A percentile compares a stretch with the other conserved stretches of the same genome.
Conservation (phyloP, 2,113 vertebrate genomes). For the Antigone vipio region DNA sequence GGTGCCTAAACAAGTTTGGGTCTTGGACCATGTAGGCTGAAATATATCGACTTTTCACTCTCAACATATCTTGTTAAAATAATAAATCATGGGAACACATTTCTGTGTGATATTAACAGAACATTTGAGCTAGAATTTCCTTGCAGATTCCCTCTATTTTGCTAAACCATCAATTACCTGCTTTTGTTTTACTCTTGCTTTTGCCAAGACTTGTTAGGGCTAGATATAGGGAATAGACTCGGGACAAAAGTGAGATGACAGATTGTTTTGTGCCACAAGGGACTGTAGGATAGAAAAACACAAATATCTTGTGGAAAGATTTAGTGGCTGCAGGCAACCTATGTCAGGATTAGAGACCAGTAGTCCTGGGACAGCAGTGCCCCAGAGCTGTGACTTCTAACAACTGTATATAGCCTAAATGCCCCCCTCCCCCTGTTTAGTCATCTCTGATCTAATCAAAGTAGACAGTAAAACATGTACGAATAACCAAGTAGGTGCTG, state of each 20-base stretch:
- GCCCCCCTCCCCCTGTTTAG: not conserved
- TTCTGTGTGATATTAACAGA: not conserved
- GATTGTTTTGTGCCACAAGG: constrained; percentile 42
- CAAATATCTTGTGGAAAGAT: not conserved
- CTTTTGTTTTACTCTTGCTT: constrained; percentile 11
- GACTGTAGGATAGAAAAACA: not conserved
- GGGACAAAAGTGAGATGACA: constrained; percentile 55
- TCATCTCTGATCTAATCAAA: constrained; percentile 13
- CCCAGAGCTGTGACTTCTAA: constrained; percentile 61
- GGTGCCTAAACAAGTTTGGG: not conserved
- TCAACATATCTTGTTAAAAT: not conserved
- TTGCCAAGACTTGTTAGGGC: constrained; percentile 37
- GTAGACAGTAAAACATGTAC: not conserved
- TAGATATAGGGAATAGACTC: not conserved
- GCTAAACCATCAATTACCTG: not conserved
- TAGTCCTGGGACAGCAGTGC: constrained; percentile 41
- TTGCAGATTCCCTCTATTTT: not conserved
- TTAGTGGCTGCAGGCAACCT: constrained; percentile 37
- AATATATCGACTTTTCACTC: not conserved
- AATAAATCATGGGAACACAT: not conserved
- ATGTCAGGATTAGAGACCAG: constrained; percentile 32
- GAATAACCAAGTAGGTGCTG: not conserved
- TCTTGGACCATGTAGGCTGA: not conserved
- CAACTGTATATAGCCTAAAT: constrained; percentile 47
- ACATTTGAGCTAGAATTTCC: not conserved